Conservation (phyloP, 2,888 invertebrate genomes). For the Pyrrhia umbra region DNA sequence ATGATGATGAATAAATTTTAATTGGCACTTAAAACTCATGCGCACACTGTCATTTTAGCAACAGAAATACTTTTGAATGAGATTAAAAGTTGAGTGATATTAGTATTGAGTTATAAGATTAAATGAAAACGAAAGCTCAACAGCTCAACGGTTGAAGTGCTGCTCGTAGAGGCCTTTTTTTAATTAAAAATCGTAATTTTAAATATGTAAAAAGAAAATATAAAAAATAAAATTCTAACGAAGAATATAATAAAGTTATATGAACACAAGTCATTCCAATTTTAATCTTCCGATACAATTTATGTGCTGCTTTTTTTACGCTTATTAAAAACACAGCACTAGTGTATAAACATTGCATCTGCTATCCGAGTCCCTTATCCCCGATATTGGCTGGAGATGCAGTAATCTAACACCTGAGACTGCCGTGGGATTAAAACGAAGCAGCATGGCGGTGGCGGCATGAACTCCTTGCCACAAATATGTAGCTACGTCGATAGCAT, state of each 20-base stretch:
- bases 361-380: constrained; percentile 46
- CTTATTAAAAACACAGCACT: constrained; percentile 50
- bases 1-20: too few species aligned
- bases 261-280: constrained; percentile 25
- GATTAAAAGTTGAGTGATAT: too few species aligned
- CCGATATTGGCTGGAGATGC: constrained; percentile 60
- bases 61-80: too few species aligned
- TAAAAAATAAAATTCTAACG: neutral
- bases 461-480: constrained; percentile 56
- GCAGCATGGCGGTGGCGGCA: constrained; percentile 46
- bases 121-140: too few species aligned
- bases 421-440: constrained; percentile 63
- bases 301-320: constrained; percentile 21
- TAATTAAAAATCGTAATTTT: constrained; percentile 1
- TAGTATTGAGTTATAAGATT: too few species aligned
- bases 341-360: constrained; percentile 46
- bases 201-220: neutral
- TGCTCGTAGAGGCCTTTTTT: neutral
- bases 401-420: constrained; percentile 72
- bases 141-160: too few species aligned
- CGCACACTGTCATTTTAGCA: too few species aligned
- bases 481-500: constrained; percentile 40
- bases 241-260: constrained; percentile 3
- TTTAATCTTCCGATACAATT: constrained; percentile 34
- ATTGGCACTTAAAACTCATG: too few species aligned